These are phyloP conservation scores for Drosophila subquinaria DNA, from an alignment of 2,888 invertebrate species.

Conservation along the genomic window DNA sequence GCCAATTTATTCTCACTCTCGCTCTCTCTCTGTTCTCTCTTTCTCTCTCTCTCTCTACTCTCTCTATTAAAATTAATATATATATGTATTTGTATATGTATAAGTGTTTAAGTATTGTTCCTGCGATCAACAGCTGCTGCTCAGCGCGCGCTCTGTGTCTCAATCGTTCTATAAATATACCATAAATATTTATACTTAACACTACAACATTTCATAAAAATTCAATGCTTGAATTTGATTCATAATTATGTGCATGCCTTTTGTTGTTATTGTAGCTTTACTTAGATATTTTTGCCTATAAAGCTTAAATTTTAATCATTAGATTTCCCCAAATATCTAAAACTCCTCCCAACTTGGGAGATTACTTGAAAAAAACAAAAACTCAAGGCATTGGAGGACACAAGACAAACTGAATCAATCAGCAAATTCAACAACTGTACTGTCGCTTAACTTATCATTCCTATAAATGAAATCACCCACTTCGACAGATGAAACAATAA, in stretches of 20 bases:
- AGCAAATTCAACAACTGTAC: neutral
- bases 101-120: conserved; percentile 31
- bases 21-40: conserved; percentile 15
- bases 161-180: conserved; percentile 8
- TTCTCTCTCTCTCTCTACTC: conserved; percentile 7
- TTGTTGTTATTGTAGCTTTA: neutral
- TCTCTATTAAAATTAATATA: conserved; percentile 10
- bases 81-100: conserved; percentile 8
- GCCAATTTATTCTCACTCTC: conserved; percentile 72
- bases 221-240: neutral
- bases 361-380: too few species aligned
- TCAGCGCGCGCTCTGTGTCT: conserved; percentile 26
- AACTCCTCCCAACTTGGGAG: too few species aligned
- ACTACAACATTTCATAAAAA: conserved; percentile 6
- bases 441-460: too few species aligned
- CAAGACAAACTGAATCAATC: too few species aligned
- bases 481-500: neutral
- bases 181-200: neutral
- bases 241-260: neutral
- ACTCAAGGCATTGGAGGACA: too few species aligned
- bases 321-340: too few species aligned
- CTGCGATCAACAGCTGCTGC: conserved; percentile 50
- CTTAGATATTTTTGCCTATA: neutral
- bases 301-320: neutral
- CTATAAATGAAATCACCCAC: neutral